phyloP scores from a whole-genome alignment of 2,113 vertebrate species.

The Myiagra hebetior region DNA sequence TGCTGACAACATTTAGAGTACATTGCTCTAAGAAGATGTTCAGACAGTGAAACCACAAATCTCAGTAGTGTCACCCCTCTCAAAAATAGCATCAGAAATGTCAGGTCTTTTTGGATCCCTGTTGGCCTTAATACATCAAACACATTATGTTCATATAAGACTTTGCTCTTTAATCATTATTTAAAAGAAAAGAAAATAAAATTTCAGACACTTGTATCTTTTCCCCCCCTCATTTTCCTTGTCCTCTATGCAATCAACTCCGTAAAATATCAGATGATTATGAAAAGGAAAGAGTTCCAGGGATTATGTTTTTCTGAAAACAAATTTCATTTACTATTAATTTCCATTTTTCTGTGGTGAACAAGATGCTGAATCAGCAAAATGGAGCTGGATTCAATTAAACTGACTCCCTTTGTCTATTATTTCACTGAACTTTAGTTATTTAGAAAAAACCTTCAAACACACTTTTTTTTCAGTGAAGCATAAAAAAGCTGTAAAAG shows the following conservation, averaged over 20 bases:
- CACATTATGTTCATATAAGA: neutral
- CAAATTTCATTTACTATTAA: neutral
- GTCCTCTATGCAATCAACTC: neutral
- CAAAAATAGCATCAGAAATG: neutral
- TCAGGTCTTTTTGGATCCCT: neutral
- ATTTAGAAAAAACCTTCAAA: neutral
- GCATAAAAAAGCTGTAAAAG: neutral
- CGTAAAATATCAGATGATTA: neutral
- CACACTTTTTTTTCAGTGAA: neutral
- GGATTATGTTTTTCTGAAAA: neutral
- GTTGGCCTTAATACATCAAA: neutral
- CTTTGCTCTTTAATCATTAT: neutral
- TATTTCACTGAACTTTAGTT: neutral
- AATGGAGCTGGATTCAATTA: neutral
- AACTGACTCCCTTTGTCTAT: neutral
- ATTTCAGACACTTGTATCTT: neutral
- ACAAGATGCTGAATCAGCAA: neutral
- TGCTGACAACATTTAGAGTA: neutral
- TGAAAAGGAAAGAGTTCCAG: neutral
- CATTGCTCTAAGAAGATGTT: neutral
- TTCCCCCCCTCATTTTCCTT: neutral
- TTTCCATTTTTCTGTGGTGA: neutral
- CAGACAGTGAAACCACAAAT: neutral
- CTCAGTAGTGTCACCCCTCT: neutral
- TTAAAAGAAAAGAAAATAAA: neutral